phyloP scores from a whole-genome alignment of 2,888 invertebrate genomes.

The Diarsia dahlii region DNA sequence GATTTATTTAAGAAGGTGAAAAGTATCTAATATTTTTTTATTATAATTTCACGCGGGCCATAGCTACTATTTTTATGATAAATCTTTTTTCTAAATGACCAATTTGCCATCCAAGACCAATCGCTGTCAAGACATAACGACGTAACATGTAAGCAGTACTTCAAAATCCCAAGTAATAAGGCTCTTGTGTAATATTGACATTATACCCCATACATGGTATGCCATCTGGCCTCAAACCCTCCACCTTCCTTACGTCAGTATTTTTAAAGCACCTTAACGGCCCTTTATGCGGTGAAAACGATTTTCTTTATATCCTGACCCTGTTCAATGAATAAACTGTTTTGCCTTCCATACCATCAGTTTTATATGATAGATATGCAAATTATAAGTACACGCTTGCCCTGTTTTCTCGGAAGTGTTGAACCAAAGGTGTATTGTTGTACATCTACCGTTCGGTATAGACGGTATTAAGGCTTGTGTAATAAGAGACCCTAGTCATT shows the following conservation, averaged over 20 bases:
- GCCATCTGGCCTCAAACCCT: constrained; percentile 43
- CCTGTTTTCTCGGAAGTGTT: constrained; percentile 14
- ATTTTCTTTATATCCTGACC: constrained; percentile 56
- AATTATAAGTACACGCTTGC: constrained; percentile 30
- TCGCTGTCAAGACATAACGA: constrained; percentile 21
- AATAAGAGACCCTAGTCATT: constrained; percentile 2
- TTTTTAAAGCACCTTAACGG: constrained; percentile 61
- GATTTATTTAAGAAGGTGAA: no score
- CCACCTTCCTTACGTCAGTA: constrained; percentile 57
- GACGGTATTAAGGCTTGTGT: constrained; percentile 11
- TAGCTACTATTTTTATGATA: no score
- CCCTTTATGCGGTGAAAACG: constrained; percentile 60
- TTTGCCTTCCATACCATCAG: constrained; percentile 46
- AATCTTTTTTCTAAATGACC: no score
- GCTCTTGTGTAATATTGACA: constrained; percentile 52
- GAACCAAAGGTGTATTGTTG: constrained; percentile 10
- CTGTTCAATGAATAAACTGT: constrained; percentile 49
- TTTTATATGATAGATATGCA: constrained; percentile 59
- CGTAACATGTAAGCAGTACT: constrained; percentile 44
- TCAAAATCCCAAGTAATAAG: constrained; percentile 48
- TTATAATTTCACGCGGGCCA: no score
- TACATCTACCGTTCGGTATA: not conserved
- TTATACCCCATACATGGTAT: constrained; percentile 45
- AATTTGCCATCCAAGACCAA: constrained; percentile 6
- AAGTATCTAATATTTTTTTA: no score